These are phyloP conservation scores for Mellivora capensis DNA, from an alignment of 2,113 vertebrate species.

Conservation along the genomic window DNA sequence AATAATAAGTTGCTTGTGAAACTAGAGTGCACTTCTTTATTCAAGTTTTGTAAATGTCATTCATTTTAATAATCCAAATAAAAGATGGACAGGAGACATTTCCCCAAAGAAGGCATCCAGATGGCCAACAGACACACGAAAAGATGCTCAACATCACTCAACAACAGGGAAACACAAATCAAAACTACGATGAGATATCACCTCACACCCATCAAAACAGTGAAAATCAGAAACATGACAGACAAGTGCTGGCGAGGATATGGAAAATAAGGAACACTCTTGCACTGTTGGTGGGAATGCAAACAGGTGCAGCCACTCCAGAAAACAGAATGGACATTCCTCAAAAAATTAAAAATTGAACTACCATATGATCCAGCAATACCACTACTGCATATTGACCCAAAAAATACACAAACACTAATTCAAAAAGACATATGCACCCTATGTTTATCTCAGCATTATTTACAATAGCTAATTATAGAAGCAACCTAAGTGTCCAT, in stretches of 20 bases:
- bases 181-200: neutral
- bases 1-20: neutral
- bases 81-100: neutral
- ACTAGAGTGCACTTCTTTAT: neutral
- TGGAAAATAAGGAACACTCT: neutral
- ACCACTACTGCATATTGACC: neutral
- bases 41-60: neutral
- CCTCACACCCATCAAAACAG: neutral
- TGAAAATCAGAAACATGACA: neutral
- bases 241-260: neutral
- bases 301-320: neutral
- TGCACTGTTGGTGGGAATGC: neutral
- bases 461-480: neutral
- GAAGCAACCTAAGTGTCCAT: neutral
- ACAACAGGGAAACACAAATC: neutral
- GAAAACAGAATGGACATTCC: neutral
- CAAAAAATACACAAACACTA: neutral
- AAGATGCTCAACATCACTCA: neutral
- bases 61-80: neutral
- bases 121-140: neutral
- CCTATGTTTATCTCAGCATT: neutral
- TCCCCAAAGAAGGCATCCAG: neutral
- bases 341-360: neutral
- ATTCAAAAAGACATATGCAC: neutral
- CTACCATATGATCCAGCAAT: neutral